Evolutionary conservation across 2,888 invertebrate species (phyloP).

Genomic region (Drosophila meridiana): DNA sequence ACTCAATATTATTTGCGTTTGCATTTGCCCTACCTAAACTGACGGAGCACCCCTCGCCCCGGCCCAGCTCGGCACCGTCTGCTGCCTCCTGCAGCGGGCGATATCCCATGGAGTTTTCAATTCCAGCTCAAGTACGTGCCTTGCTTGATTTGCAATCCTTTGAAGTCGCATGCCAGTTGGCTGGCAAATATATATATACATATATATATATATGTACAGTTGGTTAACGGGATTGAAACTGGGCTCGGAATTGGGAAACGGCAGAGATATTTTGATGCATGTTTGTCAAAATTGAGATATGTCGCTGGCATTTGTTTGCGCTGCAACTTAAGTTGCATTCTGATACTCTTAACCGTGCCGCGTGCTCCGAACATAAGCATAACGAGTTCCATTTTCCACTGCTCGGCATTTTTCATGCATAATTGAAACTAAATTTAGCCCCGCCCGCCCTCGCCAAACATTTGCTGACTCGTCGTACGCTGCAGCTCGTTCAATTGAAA

Average conservation of each 20-base stretch:
- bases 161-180: slow-evolving; percentile 47
- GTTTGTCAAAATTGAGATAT: slow-evolving; percentile 57
- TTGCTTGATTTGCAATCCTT: slow-evolving; percentile 59
- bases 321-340: slow-evolving; percentile 30
- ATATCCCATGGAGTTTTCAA: slow-evolving; percentile 65
- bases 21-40: slow-evolving; percentile 56
- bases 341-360: slow-evolving; percentile 15
- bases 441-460: slow-evolving; percentile 45
- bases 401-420: slow-evolving; percentile 48
- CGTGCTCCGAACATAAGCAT: slow-evolving; percentile 31
- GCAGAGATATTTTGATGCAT: slow-evolving; percentile 48
- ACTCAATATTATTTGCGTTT: slow-evolving; percentile 71
- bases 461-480: slow-evolving; percentile 32
- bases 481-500: slow-evolving; percentile 67
- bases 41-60: not conserved
- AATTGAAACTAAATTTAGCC: slow-evolving; percentile 55
- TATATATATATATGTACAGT: not conserved
- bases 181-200: slow-evolving; percentile 1
- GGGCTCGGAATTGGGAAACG: slow-evolving; percentile 1
- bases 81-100: slow-evolving; percentile 25
- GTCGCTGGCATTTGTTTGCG: slow-evolving; percentile 41
- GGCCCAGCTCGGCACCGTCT: slow-evolving; percentile 8
- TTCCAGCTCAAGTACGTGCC: slow-evolving; percentile 65
- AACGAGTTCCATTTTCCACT: slow-evolving; percentile 34
- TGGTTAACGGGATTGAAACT: not conserved